Base-by-base conservation (phyloP, 2,113 vertebrate species). In the Elephas maximus region DNA sequence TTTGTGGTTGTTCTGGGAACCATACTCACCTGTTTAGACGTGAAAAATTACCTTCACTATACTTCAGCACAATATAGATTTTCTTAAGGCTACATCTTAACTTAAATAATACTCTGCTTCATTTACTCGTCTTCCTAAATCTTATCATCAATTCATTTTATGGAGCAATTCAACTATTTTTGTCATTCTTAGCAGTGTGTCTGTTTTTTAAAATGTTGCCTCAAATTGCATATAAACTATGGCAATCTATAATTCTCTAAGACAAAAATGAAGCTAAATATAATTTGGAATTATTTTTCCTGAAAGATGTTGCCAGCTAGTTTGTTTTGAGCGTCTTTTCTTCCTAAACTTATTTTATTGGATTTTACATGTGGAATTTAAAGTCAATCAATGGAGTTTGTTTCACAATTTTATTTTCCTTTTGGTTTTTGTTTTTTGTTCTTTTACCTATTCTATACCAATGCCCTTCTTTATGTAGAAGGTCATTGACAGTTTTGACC, bases 111-210 rank as follows among this genome's bases (percentile, higher is more conserved):
- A 5, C 37, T 69, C 5, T 81, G 48, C 33, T 85, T 86, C 44
- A 53, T 84, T 80, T 69, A 53, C 67, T 71, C 9, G 45, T 26
- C 85, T 62, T 84, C 21, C 60, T 90, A 53, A 84, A 86, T 89
- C 51, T 95, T 81, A 18, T 4, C 67, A 33, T 71, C 60, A 85
- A 44, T 81, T 94, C 33, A 77, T 90, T 86, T 90, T 90, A 51
- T 77, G 20, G 57, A 94, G 30, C 21, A 80, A 69, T 62, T 85
- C 41, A 89, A 33, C 45, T 77, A 33, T 77, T 88, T 84, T 95
- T 67, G 37, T 89, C n/a, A 76, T 82, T 95, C 86, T 83, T 95
- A 71, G 57, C 18, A 89, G 10, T 83, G 33, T 85, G 37, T 60
- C 26, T 82, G 0, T 95, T 86, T 77, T 62, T 80, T 20, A 57